A percentile compares a stretch with the other conserved stretches of the same genome.
Evolutionary conservation across 2,888 invertebrate species (phyloP).

Genomic region (Ornithoptera priamus): DNA sequence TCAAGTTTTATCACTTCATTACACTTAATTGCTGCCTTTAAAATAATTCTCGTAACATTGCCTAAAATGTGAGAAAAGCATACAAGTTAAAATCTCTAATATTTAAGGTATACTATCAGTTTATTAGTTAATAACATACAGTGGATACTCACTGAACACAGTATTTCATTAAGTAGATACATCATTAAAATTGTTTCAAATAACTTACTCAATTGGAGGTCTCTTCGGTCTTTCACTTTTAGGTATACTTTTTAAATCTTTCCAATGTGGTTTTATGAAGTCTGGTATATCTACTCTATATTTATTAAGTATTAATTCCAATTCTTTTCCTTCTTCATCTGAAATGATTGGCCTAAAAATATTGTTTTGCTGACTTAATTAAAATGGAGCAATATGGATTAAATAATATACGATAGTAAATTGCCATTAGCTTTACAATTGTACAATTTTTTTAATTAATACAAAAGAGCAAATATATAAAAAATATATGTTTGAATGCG

Average conservation of each 20-base stretch:
- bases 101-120: too few relatives aligned
- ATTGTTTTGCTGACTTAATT: background rate
- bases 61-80: too few relatives aligned
- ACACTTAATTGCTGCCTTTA: too few relatives aligned
- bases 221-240: constrained; percentile 63
- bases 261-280: constrained; percentile 65
- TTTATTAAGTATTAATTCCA: constrained; percentile 46
- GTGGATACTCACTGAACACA: background rate
- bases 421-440: too few relatives aligned
- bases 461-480: background rate
- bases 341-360: constrained; percentile 54
- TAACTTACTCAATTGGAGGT: constrained; percentile 41
- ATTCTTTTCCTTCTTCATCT: constrained; percentile 43
- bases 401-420: too few relatives aligned
- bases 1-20: too few relatives aligned
- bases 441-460: too few relatives aligned
- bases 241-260: constrained; percentile 58
- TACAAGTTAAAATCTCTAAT: too few relatives aligned
- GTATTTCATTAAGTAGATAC: background rate
- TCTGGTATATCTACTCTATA: constrained; percentile 54
- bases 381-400: background rate
- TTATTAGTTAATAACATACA: too few relatives aligned
- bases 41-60: too few relatives aligned
- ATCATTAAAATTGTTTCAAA: background rate
- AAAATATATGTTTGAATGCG: background rate